Evolutionary conservation across 2,797 vertebrate species (phyloP).

Genomic region (Myotis planiceps): DNA sequence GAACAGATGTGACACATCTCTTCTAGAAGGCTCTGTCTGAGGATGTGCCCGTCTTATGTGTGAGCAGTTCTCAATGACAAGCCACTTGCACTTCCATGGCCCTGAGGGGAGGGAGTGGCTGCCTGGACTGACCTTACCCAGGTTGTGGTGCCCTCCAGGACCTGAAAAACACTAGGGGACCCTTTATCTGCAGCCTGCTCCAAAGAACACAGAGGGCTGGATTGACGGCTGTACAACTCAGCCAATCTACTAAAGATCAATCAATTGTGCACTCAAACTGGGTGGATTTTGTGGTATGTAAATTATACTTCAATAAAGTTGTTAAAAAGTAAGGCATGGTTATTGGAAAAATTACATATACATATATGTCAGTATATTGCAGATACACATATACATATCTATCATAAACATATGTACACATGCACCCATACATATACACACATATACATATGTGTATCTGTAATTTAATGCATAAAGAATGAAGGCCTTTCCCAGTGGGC

Average conservation of each 20-base stretch:
- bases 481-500: background rate
- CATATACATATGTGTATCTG: accelerated
- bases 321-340: background rate
- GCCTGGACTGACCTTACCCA: background rate
- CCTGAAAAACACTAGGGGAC: accelerated
- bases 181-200: background rate
- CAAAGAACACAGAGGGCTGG: accelerated
- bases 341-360: background rate
- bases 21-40: background rate
- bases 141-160: background rate
- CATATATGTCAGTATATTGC: background rate
- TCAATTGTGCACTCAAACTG: accelerated
- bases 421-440: background rate
- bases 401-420: background rate
- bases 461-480: background rate
- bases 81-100: background rate
- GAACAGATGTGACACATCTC: constrained; percentile 27
- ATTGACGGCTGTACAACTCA: accelerated
- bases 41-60: background rate
- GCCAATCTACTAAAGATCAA: background rate
- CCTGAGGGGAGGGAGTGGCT: background rate
- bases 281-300: no score
- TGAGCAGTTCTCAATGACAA: background rate
- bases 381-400: background rate
- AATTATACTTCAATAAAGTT: background rate